Conservation (phyloP, 2,797 vertebrate genomes). For the Pangasius krempfi region DNA sequence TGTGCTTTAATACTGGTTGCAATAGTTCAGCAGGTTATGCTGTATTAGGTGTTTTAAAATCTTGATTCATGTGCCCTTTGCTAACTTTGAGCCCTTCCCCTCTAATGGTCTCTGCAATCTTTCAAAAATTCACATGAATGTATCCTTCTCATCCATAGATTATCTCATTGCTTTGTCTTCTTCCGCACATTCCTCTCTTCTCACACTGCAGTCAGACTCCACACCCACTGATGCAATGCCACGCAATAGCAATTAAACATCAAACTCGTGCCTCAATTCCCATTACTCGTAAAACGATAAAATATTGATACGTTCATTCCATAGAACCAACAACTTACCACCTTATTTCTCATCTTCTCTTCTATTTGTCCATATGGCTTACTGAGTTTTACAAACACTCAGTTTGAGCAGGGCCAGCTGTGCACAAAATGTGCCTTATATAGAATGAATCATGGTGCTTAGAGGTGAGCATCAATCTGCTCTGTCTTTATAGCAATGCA, state of each 20-base stretch:
- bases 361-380: slow-evolving; percentile 7
- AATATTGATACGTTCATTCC: slow-evolving; percentile 33
- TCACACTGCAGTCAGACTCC: slow-evolving; percentile 27
- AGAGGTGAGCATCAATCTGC: slow-evolving; percentile 25
- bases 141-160: neutral
- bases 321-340: slow-evolving; percentile 2
- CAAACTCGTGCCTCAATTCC: slow-evolving; percentile 25
- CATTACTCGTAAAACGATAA: slow-evolving; percentile 21
- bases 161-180: neutral
- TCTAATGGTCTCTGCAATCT: neutral
- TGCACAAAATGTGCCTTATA: slow-evolving; percentile 25
- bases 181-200: slow-evolving; percentile 13
- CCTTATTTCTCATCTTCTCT: slow-evolving; percentile 6
- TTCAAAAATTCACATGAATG: neutral
- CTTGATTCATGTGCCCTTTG: neutral
- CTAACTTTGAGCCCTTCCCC: no score
- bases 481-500: neutral
- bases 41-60: neutral
- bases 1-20: neutral
- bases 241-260: slow-evolving; percentile 55
- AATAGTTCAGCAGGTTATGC: neutral
- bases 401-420: slow-evolving; percentile 8
- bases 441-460: slow-evolving; percentile 24
- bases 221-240: slow-evolving; percentile 54
- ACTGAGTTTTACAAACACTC: slow-evolving; percentile 29